Evolutionary conservation across 2,888 invertebrate species (phyloP).

Genomic region (Heliothis peltigera): DNA sequence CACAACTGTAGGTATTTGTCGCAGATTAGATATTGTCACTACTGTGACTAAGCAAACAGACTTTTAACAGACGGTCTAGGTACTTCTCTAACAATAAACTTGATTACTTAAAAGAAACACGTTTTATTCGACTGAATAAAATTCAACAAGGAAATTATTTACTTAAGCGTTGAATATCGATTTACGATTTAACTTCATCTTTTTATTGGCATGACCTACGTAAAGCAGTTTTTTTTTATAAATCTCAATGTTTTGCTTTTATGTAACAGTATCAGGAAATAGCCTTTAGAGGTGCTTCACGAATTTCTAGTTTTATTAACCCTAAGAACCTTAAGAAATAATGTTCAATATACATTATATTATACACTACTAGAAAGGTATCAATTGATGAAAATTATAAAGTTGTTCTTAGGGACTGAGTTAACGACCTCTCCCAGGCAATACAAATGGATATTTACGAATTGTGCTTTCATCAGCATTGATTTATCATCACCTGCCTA

Average conservation of each 20-base stretch:
- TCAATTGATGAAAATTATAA: too few species aligned
- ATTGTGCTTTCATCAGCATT: neutral
- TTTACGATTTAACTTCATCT: constrained; percentile 17
- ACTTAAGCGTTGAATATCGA: constrained; percentile 31
- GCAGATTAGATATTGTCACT: constrained; percentile 74
- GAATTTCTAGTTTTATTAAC: constrained; percentile 8
- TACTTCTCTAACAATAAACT: constrained; percentile 26
- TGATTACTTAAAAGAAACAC: constrained; percentile 20
- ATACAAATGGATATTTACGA: neutral
- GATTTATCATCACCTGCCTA: too few species aligned
- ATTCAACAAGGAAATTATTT: constrained; percentile 35
- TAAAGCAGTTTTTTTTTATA: constrained; percentile 6
- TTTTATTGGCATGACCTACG: constrained; percentile 10
- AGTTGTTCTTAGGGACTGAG: too few species aligned
- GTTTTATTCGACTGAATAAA: constrained; percentile 31
- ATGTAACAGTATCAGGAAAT: constrained; percentile 19
- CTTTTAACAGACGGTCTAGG: constrained; percentile 25
- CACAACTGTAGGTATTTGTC: constrained; percentile 73
- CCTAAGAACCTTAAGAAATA: too few species aligned
- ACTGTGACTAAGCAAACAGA: constrained; percentile 46
- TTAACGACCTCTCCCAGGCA: too few species aligned
- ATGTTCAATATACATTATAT: too few species aligned
- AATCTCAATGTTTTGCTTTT: constrained; percentile 5
- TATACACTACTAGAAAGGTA: too few species aligned
- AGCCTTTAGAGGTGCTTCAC: neutral